phyloP scores from a whole-genome alignment of 2,888 invertebrate species.

The Oxystoma pomonae region DNA sequence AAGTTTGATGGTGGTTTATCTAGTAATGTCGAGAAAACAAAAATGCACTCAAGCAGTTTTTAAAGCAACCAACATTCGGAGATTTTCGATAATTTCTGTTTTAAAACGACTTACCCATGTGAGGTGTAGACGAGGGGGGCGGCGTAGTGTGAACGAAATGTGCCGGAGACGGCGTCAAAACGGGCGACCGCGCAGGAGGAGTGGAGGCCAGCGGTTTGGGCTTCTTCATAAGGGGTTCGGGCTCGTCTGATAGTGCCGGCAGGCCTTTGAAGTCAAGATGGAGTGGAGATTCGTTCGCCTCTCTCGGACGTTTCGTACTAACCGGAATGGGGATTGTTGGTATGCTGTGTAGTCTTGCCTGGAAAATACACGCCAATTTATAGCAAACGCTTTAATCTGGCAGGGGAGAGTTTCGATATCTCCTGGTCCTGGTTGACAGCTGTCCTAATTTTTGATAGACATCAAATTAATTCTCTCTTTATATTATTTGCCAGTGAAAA shows the following conservation, averaged over 20 bases:
- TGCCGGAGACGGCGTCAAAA: background rate
- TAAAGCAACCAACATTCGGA: no score
- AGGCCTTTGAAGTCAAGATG: slow-evolving; percentile 18
- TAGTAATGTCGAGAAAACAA: no score
- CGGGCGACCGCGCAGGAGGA: background rate
- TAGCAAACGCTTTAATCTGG: no score
- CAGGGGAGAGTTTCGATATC: no score
- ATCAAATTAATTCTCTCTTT: no score
- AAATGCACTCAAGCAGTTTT: no score
- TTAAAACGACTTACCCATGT: background rate
- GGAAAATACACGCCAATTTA: no score
- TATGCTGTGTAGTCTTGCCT: background rate
- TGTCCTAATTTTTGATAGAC: no score
- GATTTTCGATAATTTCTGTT: no score
- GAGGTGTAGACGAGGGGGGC: slow-evolving; percentile 13
- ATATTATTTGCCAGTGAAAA: no score
- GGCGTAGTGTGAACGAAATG: slow-evolving; percentile 2
- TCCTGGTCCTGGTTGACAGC: no score
- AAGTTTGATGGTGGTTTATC: no score
- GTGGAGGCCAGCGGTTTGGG: slow-evolving; percentile 13
- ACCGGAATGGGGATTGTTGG: background rate
- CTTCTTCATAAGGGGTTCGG: slow-evolving; percentile 31
- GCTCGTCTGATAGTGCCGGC: slow-evolving; percentile 16
- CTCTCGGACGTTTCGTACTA: slow-evolving; percentile 46
- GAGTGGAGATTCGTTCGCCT: slow-evolving; percentile 38